Evolutionary conservation across 2,113 vertebrate species (phyloP).

Genomic region (Gambusia affinis): DNA sequence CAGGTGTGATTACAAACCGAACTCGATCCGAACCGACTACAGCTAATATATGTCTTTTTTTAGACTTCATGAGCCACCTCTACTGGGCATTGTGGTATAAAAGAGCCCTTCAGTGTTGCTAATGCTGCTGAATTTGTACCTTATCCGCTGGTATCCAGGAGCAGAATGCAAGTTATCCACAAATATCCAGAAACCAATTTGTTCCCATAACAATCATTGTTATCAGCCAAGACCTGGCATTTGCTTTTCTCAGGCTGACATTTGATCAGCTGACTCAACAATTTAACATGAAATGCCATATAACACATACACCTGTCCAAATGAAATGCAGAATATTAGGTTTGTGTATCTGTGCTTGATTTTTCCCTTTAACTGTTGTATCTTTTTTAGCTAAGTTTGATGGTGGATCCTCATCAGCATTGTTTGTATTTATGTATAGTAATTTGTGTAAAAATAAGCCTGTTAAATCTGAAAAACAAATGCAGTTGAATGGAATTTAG

Average conservation of each 20-base stretch:
- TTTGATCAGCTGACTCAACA: conserved; percentile 65
- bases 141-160: too few species aligned
- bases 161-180: background rate
- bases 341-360: conserved; percentile 1
- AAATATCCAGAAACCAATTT: conserved; percentile 36
- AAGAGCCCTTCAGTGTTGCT: too few species aligned
- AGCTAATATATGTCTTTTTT: too few species aligned
- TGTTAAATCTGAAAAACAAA: too few species aligned
- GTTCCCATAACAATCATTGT: conserved; percentile 20
- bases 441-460: background rate
- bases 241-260: conserved; percentile 62
- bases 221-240: conserved; percentile 59
- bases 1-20: too few species aligned
- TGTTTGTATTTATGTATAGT: background rate
- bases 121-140: too few species aligned
- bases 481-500: too few species aligned
- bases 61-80: too few species aligned
- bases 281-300: conserved; percentile 66
- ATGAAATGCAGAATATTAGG: conserved; percentile 4
- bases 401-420: conserved; percentile 1
- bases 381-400: background rate
- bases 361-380: background rate
- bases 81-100: too few species aligned
- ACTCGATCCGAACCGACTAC: too few species aligned
- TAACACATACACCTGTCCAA: conserved; percentile 2